Conservation (phyloP, 2,797 vertebrate species). For the Apogon talboti region DNA sequence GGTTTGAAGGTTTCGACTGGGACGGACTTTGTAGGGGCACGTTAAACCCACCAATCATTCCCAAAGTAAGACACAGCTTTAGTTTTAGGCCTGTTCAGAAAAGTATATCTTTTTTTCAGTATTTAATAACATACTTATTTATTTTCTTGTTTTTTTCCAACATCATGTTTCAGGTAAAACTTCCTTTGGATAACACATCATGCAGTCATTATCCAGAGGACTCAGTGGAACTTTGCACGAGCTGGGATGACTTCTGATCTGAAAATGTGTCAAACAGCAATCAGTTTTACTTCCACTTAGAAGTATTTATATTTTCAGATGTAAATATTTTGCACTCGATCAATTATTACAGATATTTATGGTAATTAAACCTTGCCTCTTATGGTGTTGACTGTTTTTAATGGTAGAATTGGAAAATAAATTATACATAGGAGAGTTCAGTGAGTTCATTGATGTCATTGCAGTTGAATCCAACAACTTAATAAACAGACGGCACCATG, state of each 20-base stretch:
- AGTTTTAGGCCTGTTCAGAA: no score
- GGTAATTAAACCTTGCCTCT: slow-evolving; percentile 30
- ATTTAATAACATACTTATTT: not conserved
- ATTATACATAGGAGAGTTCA: not conserved
- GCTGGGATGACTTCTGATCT: slow-evolving; percentile 84
- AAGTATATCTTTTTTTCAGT: no score
- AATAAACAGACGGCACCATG: slow-evolving; percentile 40
- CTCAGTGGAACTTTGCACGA: slow-evolving; percentile 60
- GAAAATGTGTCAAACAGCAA: not conserved
- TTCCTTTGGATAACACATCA: slow-evolving; percentile 54
- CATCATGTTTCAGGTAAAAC: slow-evolving; percentile 52
- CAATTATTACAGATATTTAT: slow-evolving; percentile 28
- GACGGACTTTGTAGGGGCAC: slow-evolving; percentile 76
- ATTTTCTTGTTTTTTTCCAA: not conserved
- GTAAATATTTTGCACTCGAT: slow-evolving; percentile 22
- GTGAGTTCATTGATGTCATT: slow-evolving; percentile 12
- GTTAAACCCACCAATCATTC: slow-evolving; percentile 73
- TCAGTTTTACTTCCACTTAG: slow-evolving; percentile 22
- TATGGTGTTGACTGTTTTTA: slow-evolving; percentile 38
- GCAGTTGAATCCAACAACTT: slow-evolving; percentile 11
- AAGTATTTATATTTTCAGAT: slow-evolving; percentile 37
- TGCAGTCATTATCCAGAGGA: slow-evolving; percentile 59
- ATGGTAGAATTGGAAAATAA: slow-evolving; percentile 22
- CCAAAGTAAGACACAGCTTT: slow-evolving; percentile 76
- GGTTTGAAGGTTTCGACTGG: slow-evolving; percentile 87